phyloP scores from a whole-genome alignment of 2,113 vertebrate genomes.

The Saguinus imperator region DNA sequence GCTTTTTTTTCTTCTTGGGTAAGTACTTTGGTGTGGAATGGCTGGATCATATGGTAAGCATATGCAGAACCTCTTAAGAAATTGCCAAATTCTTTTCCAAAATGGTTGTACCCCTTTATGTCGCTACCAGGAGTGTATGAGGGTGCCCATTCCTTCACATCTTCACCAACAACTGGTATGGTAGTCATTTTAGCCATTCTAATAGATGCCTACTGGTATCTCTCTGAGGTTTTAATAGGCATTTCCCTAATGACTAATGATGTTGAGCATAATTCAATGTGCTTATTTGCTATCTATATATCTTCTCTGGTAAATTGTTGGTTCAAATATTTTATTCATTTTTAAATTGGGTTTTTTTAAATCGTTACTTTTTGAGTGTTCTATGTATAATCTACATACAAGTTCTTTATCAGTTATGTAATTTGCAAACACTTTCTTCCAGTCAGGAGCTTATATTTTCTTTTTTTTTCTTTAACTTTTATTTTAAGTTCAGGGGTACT shows the following conservation, averaged over 20 bases:
- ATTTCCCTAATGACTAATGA: not conserved
- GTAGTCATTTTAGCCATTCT: not conserved
- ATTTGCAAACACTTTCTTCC: not conserved
- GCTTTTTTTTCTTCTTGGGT: not conserved
- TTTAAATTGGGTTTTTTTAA: not conserved
- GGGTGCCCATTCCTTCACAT: not conserved
- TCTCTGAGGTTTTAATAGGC: not conserved
- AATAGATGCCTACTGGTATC: no score
- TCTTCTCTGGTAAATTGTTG: not conserved
- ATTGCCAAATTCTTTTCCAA: not conserved
- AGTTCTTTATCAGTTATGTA: not conserved
- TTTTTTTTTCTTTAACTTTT: no score
- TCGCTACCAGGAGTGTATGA: not conserved
- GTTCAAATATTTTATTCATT: not conserved
- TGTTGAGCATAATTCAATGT: not conserved
- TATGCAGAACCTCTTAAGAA: not conserved
- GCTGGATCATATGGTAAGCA: not conserved
- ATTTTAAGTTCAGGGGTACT: no score
- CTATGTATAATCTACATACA: not conserved
- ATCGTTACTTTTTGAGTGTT: not conserved
- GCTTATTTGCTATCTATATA: not conserved
- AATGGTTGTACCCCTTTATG: not conserved
- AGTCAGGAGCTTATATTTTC: not conserved
- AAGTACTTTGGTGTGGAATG: not conserved
- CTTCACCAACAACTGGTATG: not conserved